Percentiles rank a stretch among this genome's conserved stretches.
phyloP scores from a whole-genome alignment of 1,140 invertebrate species.

The Eumeta japonica region DNA sequence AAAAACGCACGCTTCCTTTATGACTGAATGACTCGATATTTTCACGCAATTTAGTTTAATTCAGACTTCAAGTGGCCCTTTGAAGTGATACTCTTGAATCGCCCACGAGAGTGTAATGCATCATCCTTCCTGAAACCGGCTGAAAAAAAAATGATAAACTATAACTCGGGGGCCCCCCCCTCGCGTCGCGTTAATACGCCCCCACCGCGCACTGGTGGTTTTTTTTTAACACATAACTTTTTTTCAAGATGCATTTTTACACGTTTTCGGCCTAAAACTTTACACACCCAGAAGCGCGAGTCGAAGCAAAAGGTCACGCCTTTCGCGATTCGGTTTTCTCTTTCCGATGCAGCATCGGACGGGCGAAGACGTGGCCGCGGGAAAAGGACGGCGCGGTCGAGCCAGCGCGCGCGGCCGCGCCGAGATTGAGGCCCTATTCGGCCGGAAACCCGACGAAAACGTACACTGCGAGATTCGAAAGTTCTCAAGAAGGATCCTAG shows the following conservation, averaged over 20 bases:
- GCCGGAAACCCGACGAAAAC: no score
- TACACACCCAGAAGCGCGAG: conserved; percentile 47
- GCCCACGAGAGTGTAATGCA: conserved; percentile 42
- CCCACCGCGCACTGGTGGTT: conserved; percentile 52
- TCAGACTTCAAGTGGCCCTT: conserved; percentile 35
- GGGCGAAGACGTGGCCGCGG: conserved; percentile 46
- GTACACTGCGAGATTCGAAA: no score
- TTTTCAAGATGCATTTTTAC: conserved; percentile 59
- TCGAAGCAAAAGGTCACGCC: conserved; percentile 41
- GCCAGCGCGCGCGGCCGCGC: conserved; percentile 39
- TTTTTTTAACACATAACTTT: conserved; percentile 59
- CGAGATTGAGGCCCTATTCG: conserved; percentile 51
- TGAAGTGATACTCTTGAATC: conserved; percentile 41
- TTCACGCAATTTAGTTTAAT: conserved; percentile 8
- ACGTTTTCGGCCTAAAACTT: conserved; percentile 57
- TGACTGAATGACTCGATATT: no score
- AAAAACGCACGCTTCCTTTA: no score
- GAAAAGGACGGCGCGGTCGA: conserved; percentile 35
- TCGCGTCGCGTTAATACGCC: conserved; percentile 46
- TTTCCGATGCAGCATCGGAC: conserved; percentile 20
- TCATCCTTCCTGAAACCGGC: conserved; percentile 54
- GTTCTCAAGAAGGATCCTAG: no score
- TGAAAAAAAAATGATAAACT: conserved; percentile 44
- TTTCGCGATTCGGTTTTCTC: conserved; percentile 41
- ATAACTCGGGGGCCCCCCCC: conserved; percentile 28